A percentile compares a stretch with the other conserved stretches of the same genome.
These are phyloP conservation scores for Bombus haemorrhoidalis DNA, from an alignment of 1,140 invertebrate genomes.

Conservation along the genomic window DNA sequence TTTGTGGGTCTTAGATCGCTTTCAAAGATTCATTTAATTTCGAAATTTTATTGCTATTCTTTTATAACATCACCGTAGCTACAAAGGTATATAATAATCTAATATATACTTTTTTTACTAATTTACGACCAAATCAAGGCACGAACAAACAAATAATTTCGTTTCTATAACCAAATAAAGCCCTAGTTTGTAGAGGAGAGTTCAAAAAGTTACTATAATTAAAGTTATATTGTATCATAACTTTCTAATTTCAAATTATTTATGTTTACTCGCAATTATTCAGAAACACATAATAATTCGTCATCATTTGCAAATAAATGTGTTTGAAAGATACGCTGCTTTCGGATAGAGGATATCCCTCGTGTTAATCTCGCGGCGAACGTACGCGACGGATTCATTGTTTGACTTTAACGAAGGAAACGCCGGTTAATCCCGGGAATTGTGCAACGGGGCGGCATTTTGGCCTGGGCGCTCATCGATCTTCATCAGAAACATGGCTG, in stretches of 20 bases:
- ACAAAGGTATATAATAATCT: too few species aligned
- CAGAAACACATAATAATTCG: background rate
- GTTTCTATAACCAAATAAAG: background rate
- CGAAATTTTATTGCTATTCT: too few species aligned
- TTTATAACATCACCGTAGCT: too few species aligned
- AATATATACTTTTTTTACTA: too few species aligned
- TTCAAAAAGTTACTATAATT: too few species aligned
- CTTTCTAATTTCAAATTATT: background rate
- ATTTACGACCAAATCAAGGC: too few species aligned
- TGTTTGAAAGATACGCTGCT: background rate
- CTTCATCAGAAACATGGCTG: conserved; percentile 29
- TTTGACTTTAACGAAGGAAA: background rate
- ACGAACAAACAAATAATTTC: background rate
- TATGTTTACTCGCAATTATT: background rate
- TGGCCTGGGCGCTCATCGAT: conserved; percentile 14
- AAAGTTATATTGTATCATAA: background rate
- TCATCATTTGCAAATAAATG: background rate
- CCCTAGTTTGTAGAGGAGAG: background rate
- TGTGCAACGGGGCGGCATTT: background rate
- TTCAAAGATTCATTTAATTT: background rate
- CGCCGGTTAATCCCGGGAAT: conserved; percentile 12
- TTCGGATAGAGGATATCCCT: too few species aligned
- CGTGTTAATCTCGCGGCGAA: background rate
- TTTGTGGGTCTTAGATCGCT: background rate
- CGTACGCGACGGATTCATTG: background rate